These are phyloP conservation scores for Trididemnum miniatum DNA, from an alignment of 23 tunicate species.

Conservation along the genomic window DNA sequence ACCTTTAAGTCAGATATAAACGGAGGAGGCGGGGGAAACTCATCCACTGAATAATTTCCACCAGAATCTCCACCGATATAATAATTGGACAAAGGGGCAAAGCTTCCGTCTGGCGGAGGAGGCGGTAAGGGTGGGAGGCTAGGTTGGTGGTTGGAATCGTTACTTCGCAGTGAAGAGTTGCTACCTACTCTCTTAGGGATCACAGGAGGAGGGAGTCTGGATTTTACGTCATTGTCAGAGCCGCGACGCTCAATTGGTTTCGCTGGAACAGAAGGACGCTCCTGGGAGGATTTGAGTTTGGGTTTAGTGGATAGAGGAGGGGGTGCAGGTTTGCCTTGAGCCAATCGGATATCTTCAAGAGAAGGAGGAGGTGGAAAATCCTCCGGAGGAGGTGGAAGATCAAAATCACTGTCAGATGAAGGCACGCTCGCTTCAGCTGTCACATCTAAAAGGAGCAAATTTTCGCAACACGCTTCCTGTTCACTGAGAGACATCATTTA, in stretches of 20 bases:
- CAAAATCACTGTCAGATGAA: background rate
- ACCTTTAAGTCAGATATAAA: slow-evolving; percentile 71
- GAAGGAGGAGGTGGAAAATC: slow-evolving; percentile 15
- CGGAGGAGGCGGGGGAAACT: slow-evolving; percentile 84
- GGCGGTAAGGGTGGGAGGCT: slow-evolving; percentile 32
- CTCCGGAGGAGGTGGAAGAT: background rate
- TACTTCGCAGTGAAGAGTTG: background rate
- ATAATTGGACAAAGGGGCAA: slow-evolving; percentile 39
- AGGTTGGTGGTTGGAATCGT: background rate
- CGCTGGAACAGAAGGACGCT: background rate
- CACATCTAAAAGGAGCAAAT: background rate
- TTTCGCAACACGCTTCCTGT: no score
- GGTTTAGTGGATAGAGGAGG: slow-evolving; percentile 1
- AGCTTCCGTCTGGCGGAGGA: slow-evolving; percentile 6
- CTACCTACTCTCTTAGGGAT: background rate
- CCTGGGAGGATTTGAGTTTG: background rate
- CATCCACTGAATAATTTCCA: slow-evolving; percentile 34
- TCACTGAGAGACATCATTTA: background rate
- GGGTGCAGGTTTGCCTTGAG: background rate
- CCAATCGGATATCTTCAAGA: background rate
- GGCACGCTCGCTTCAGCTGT: background rate
- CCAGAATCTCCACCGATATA: background rate
- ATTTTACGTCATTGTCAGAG: background rate
- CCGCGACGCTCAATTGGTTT: background rate
- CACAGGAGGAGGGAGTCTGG: slow-evolving; percentile 1